These are phyloP conservation scores for Pogona vitticeps DNA, from an alignment of 2,113 vertebrate species.

Conservation along the genomic window DNA sequence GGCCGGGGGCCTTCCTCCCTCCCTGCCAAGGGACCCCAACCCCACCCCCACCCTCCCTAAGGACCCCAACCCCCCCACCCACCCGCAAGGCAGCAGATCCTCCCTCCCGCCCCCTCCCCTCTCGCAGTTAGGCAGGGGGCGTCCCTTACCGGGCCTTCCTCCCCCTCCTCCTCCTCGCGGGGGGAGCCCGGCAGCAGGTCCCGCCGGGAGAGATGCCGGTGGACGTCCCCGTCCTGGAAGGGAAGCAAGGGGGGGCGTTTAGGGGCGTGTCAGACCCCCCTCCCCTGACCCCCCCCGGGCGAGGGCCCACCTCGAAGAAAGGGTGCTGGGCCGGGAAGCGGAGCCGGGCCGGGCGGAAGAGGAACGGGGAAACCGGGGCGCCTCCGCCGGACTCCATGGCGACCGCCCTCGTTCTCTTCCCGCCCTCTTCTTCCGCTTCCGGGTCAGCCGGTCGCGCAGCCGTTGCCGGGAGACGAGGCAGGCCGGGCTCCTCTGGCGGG, in stretches of 20 bases:
- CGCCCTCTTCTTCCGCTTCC: background rate
- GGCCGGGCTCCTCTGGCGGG: no score
- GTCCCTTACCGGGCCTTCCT: background rate
- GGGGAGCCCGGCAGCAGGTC: background rate
- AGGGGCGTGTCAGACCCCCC: no score
- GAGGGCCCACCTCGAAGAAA: conserved; percentile 79
- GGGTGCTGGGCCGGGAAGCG: conserved; percentile 75
- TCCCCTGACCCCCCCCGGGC: background rate
- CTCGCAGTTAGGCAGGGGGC: no score
- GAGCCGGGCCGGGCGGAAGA: conserved; percentile 71
- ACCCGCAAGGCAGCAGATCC: background rate
- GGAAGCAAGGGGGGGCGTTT: no score
- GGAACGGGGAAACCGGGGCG: conserved; percentile 42
- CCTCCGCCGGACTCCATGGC: background rate
- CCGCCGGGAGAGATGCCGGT: conserved; percentile 2
- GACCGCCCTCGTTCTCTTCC: no score
- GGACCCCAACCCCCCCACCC: background rate
- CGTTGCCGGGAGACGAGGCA: background rate
- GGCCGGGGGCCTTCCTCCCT: no score
- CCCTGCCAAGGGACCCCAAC: no score
- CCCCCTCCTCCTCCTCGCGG: background rate
- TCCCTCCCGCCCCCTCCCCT: background rate
- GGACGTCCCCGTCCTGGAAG: conserved; percentile 23
- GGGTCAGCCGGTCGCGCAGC: background rate
- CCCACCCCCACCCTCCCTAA: no score